Percentiles rank a stretch among this genome's conserved stretches.
phyloP scores from a whole-genome alignment of 2,888 invertebrate genomes.

The Gandaritis pyraliata region DNA sequence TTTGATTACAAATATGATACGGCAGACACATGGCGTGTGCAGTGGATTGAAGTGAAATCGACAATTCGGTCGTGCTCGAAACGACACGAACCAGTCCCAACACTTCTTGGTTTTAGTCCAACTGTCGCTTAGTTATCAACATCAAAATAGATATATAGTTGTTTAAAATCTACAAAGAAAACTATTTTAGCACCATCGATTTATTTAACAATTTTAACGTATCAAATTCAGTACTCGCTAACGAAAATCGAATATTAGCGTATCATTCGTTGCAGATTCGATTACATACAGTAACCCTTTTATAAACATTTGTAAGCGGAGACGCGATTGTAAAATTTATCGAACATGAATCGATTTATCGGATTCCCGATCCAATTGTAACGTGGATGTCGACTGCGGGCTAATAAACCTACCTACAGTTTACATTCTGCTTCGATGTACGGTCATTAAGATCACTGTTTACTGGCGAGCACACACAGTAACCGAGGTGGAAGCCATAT shows the following conservation, averaged over 20 bases:
- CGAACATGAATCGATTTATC: constrained; percentile 61
- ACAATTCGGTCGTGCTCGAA: constrained; percentile 65
- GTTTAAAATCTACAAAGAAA: too few species aligned
- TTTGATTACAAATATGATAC: constrained; percentile 70
- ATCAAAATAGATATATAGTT: too few species aligned
- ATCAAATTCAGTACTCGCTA: too few species aligned
- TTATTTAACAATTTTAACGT: too few species aligned
- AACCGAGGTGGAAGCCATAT: constrained; percentile 69
- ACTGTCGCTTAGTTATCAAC: constrained; percentile 6
- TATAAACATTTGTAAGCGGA: constrained; percentile 54
- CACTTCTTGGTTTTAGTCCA: constrained; percentile 35
- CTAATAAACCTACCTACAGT: constrained; percentile 70
- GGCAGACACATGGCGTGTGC: constrained; percentile 68
- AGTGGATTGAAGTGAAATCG: constrained; percentile 68
- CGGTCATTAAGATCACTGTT: constrained; percentile 80
- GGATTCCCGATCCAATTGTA: constrained; percentile 72
- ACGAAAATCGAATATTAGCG: not conserved
- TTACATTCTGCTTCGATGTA: constrained; percentile 66
- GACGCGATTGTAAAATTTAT: constrained; percentile 55
- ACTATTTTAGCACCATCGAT: too few species aligned
- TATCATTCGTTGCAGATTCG: not conserved
- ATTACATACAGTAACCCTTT: constrained; percentile 3
- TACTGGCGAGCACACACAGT: constrained; percentile 74
- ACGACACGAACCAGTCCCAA: constrained; percentile 57
- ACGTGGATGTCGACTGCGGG: constrained; percentile 73